Conservation (phyloP, 1,140 invertebrate species). For the Ditylenchus dipsaci region DNA sequence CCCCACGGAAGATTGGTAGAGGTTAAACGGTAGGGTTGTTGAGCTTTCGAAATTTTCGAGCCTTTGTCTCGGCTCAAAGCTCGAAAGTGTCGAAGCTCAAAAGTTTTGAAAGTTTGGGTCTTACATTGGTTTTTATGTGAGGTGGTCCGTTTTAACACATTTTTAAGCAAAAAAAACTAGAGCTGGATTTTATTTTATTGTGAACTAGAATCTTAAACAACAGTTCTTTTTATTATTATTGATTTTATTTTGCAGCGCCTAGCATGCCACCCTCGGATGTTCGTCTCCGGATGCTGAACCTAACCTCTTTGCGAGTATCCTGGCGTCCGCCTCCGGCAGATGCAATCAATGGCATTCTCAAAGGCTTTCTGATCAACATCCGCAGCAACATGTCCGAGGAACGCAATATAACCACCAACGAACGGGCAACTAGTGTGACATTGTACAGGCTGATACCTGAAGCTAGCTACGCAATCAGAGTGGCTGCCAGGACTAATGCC, state of each 20-base stretch:
- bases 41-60: too few relatives aligned
- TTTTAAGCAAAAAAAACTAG: too few relatives aligned
- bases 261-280: slow-evolving; percentile 35
- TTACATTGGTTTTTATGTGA: too few relatives aligned
- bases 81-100: too few relatives aligned
- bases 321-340: slow-evolving; percentile 43
- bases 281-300: slow-evolving; percentile 40
- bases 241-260: slow-evolving; percentile 18
- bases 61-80: too few relatives aligned
- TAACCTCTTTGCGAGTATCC: slow-evolving; percentile 35
- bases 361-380: slow-evolving; percentile 44
- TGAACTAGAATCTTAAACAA: too few relatives aligned
- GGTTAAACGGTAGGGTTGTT: too few relatives aligned
- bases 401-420: slow-evolving; percentile 42
- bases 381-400: slow-evolving; percentile 35
- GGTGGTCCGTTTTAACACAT: too few relatives aligned
- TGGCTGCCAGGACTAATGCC: slow-evolving; percentile 34
- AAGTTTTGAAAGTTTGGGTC: too few relatives aligned
- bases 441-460: slow-evolving; percentile 30
- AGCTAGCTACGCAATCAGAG: slow-evolving; percentile 29
- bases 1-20: too few relatives aligned
- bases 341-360: slow-evolving; percentile 39
- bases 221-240: too few relatives aligned
- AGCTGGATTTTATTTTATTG: too few relatives aligned
- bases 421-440: slow-evolving; percentile 35